phyloP scores from a whole-genome alignment of 2,113 vertebrate species.

The Nesogale talazaci region DNA sequence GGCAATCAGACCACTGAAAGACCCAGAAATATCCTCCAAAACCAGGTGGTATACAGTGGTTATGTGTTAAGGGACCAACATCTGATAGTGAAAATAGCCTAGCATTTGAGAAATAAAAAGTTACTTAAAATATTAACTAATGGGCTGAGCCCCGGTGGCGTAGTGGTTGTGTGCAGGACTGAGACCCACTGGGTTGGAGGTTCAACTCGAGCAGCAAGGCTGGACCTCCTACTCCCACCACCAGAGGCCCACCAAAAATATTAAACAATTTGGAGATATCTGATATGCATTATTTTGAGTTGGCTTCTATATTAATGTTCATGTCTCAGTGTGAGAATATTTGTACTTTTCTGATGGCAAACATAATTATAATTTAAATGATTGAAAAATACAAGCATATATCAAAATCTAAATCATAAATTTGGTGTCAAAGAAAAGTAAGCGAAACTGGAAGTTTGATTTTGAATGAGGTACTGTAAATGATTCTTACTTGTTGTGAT shows the following conservation, averaged over 20 bases:
- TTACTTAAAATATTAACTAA: too few relatives aligned
- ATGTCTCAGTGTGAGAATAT: not conserved
- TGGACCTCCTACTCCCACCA: too few relatives aligned
- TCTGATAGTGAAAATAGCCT: too few relatives aligned
- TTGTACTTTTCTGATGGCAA: not conserved
- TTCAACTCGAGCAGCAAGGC: too few relatives aligned
- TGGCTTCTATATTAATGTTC: not conserved
- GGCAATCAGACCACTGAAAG: rapidly evolving
- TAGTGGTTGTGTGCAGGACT: too few relatives aligned
- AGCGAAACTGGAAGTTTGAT: not conserved
- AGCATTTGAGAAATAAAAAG: too few relatives aligned
- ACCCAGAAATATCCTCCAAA: not conserved
- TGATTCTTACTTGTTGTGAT: not conserved
- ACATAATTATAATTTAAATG: not conserved
- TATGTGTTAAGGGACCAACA: too few relatives aligned
- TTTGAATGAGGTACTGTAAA: not conserved
- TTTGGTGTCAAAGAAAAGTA: not conserved
- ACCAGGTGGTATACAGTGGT: too few relatives aligned
- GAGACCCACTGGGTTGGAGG: too few relatives aligned
- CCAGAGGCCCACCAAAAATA: too few relatives aligned
- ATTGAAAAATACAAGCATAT: not conserved
- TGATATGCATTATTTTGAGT: not conserved
- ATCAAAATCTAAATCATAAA: not conserved
- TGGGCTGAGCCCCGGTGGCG: too few relatives aligned
- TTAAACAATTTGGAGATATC: not conserved